Conservation (phyloP, 2,888 invertebrate species). For the Pristionchus mayeri region DNA sequence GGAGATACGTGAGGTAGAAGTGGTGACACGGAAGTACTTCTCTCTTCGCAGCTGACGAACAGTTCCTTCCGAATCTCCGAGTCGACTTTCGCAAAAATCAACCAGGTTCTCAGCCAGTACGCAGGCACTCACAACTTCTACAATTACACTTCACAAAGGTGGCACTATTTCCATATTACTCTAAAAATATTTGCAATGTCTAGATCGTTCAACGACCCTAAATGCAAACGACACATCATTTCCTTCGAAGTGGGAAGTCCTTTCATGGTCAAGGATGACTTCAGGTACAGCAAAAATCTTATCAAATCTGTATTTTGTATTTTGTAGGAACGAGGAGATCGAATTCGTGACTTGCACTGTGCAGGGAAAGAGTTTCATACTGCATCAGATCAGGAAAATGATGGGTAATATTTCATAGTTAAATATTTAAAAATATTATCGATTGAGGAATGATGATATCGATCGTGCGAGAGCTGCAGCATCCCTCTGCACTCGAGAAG, state of each 20-base stretch:
- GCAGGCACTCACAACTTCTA: slow-evolving; percentile 89
- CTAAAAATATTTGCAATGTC: slow-evolving; percentile 56
- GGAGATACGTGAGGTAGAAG: too few species aligned
- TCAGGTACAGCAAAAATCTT: background rate
- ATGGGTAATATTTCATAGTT: slow-evolving; percentile 78
- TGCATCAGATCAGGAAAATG: slow-evolving; percentile 99
- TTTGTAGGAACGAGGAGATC: slow-evolving; percentile 81
- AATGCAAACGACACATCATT: slow-evolving; percentile 90
- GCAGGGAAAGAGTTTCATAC: slow-evolving; percentile 96
- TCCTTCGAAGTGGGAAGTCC: slow-evolving; percentile 85
- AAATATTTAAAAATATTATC: background rate
- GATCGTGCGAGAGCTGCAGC: slow-evolving; percentile 84
- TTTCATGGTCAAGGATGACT: slow-evolving; percentile 78
- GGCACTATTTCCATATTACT: slow-evolving; percentile 75
- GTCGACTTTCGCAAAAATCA: slow-evolving; percentile 83
- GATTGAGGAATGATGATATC: slow-evolving; percentile 85
- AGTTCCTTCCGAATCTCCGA: slow-evolving; percentile 67
- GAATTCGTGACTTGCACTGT: slow-evolving; percentile 90
- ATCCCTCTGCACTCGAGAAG: slow-evolving; percentile 81
- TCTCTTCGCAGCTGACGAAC: slow-evolving; percentile 61
- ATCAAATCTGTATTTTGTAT: background rate
- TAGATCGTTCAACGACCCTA: slow-evolving; percentile 87
- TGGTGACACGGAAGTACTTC: background rate
- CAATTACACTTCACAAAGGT: slow-evolving; percentile 96
- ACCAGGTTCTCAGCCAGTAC: slow-evolving; percentile 84